Conservation (phyloP, 2,797 vertebrate genomes). For the Malacoraja senta region DNA sequence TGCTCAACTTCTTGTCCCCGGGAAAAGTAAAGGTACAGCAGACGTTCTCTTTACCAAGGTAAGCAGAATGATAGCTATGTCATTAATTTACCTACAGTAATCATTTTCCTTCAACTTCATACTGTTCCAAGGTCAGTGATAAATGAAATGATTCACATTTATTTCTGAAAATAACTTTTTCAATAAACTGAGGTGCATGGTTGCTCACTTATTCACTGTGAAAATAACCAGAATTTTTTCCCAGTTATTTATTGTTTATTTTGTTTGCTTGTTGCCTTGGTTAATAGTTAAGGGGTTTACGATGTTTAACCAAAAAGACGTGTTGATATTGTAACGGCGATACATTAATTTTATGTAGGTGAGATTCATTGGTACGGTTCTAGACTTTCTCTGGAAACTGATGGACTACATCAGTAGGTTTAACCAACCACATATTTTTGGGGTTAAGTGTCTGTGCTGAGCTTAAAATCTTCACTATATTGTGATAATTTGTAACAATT, state of each 20-base stretch:
- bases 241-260: not conserved
- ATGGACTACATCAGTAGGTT: not conserved
- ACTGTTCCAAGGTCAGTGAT: not conserved
- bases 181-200: not conserved
- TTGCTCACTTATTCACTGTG: not conserved
- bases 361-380: not conserved
- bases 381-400: not conserved
- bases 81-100: not conserved
- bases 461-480: not conserved
- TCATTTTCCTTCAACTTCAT: slow-evolving; percentile 20
- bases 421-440: not conserved
- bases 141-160: slow-evolving; percentile 12
- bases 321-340: not conserved
- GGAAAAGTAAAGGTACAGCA: slow-evolving; percentile 55
- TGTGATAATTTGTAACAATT: not conserved
- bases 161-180: not conserved
- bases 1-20: slow-evolving; percentile 48
- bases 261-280: not conserved
- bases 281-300: not conserved
- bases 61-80: not conserved
- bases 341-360: not conserved
- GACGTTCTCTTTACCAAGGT: slow-evolving; percentile 46
- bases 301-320: not conserved
- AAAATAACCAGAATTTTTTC: not conserved
- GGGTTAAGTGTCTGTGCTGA: not conserved